Evolutionary conservation across 2,888 invertebrate genomes (phyloP).

Genomic region (Drosophila trichaetosa): DNA sequence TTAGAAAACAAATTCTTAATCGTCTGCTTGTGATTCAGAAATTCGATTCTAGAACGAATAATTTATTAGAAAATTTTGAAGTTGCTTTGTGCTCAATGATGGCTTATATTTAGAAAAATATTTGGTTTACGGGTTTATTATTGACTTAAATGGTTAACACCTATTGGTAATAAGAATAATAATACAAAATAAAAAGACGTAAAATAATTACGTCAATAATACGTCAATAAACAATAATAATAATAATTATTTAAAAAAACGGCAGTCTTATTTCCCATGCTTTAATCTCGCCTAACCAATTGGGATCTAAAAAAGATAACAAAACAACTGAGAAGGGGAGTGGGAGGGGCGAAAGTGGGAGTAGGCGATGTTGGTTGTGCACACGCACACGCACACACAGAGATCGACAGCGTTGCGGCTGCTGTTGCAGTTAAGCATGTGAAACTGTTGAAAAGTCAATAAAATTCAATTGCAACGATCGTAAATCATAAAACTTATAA

Average conservation of each 20-base stretch:
- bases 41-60: neutral
- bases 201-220: neutral
- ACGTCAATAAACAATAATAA: neutral
- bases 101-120: neutral
- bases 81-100: neutral
- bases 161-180: neutral
- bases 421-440: constrained; percentile 42
- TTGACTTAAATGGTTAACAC: neutral
- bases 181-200: neutral
- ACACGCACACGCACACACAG: neutral
- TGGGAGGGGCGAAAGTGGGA: constrained; percentile 34
- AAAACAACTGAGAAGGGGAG: constrained; percentile 15
- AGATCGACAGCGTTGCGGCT: constrained; percentile 6
- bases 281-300: constrained; percentile 17
- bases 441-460: constrained; percentile 82
- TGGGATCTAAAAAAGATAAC: constrained; percentile 30
- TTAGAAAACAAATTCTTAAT: neutral
- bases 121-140: neutral
- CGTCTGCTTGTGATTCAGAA: neutral
- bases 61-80: neutral
- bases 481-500: constrained; percentile 84
- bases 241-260: neutral
- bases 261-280: constrained; percentile 1
- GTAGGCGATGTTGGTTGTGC: constrained; percentile 10
- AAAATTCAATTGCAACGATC: constrained; percentile 80